A percentile compares a stretch with the other conserved stretches of the same genome.
Conservation (phyloP, 2,888 invertebrate genomes). For the Lissonota sp. region DNA sequence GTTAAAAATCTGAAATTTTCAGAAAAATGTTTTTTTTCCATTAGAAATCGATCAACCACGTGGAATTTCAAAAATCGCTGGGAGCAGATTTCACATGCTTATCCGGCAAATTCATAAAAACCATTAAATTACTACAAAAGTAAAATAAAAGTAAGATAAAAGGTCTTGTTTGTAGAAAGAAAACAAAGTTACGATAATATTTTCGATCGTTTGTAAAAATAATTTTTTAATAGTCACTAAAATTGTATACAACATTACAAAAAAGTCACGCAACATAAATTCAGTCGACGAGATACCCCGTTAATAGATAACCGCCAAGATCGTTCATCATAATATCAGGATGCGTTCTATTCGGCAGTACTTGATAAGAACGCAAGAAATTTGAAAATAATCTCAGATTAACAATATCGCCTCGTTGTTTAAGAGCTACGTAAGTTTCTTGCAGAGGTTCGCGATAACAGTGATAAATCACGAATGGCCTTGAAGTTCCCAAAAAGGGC, state of each 20-base stretch:
- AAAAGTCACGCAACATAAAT: conserved; percentile 29
- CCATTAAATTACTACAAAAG: too few species aligned
- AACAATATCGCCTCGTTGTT: conserved; percentile 89
- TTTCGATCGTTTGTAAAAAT: too few species aligned
- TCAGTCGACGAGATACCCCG: conserved; percentile 86
- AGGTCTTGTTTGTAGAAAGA: too few species aligned
- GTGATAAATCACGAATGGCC: conserved; percentile 94
- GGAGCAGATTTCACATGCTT: too few species aligned
- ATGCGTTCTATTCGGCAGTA: conserved; percentile 95
- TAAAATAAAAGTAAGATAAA: too few species aligned
- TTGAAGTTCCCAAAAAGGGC: conserved; percentile 91
- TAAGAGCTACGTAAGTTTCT: conserved; percentile 92
- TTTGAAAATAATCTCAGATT: conserved; percentile 92
- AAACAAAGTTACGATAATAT: too few species aligned
- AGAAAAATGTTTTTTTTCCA: too few species aligned
- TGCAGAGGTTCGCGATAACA: conserved; percentile 92
- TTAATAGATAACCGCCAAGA: conserved; percentile 94
- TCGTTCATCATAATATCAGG: conserved; percentile 96
- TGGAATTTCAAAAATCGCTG: too few species aligned
- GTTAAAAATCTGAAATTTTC: too few species aligned
- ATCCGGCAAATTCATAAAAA: too few species aligned
- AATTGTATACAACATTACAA: background rate
- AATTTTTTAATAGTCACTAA: too few species aligned
- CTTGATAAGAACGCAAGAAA: conserved; percentile 96
- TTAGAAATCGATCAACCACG: too few species aligned